These are phyloP conservation scores for Eremophila alpestris DNA, from an alignment of 2,797 vertebrate species.

Conservation along the genomic window DNA sequence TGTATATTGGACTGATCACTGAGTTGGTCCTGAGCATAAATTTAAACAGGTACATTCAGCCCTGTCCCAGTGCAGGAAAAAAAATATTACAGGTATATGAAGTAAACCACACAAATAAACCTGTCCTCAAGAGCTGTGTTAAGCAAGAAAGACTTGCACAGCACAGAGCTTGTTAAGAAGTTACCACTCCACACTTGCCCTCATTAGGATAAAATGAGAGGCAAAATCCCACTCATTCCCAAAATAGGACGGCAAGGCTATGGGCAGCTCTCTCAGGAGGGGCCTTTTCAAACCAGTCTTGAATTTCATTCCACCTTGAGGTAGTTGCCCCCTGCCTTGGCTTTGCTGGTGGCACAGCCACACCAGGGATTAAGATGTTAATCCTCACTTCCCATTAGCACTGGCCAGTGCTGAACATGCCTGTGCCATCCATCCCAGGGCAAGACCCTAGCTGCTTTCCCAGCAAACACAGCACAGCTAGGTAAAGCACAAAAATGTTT, in stretches of 20 bases:
- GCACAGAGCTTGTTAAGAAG: background rate
- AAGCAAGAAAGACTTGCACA: background rate
- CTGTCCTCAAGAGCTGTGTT: background rate
- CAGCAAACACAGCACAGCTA: background rate
- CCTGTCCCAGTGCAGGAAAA: background rate
- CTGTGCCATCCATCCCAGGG: background rate
- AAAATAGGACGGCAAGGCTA: background rate
- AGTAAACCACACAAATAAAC: background rate
- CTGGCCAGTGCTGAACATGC: background rate
- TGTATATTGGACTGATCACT: background rate
- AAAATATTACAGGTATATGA: background rate
- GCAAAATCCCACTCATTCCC: background rate
- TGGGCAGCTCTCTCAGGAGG: background rate
- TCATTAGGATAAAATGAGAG: background rate
- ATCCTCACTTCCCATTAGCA: background rate
- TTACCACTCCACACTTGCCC: background rate
- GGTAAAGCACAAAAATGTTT: background rate
- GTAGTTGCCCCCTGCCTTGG: background rate
- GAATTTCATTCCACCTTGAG: background rate
- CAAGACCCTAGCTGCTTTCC: background rate
- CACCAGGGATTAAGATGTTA: background rate
- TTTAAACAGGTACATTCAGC: background rate
- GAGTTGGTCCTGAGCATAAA: background rate
- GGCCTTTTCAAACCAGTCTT: background rate
- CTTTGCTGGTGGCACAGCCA: background rate